These are phyloP conservation scores for Carposina sasakii DNA, from an alignment of 1,140 invertebrate genomes.

Conservation along the genomic window DNA sequence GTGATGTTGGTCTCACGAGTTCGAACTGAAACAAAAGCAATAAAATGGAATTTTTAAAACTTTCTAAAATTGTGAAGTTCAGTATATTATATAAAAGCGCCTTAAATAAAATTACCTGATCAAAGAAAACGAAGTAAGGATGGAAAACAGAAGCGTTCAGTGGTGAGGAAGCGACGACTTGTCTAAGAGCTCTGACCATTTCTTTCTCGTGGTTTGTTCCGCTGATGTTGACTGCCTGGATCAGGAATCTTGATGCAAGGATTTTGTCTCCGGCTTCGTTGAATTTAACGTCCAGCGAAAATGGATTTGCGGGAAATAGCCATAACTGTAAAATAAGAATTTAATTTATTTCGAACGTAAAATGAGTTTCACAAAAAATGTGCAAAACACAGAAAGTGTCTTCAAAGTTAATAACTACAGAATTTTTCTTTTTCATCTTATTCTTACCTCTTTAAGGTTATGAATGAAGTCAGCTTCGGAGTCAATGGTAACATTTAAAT, in stretches of 20 bases:
- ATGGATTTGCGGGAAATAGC: slow-evolving; percentile 81
- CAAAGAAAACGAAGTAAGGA: slow-evolving; percentile 96
- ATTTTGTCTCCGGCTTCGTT: slow-evolving; percentile 83
- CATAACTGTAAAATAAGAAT: slow-evolving; percentile 75
- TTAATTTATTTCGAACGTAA: too few relatives aligned
- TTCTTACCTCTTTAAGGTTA: slow-evolving; percentile 81
- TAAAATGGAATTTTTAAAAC: slow-evolving; percentile 9
- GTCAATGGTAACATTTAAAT: slow-evolving; percentile 82
- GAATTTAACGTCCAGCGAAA: slow-evolving; percentile 89
- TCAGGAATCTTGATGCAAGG: slow-evolving; percentile 87
- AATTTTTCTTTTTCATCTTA: too few relatives aligned
- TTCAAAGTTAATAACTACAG: too few relatives aligned
- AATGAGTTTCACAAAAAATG: too few relatives aligned
- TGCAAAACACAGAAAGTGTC: too few relatives aligned
- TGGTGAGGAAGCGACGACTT: slow-evolving; percentile 84
- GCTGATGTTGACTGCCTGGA: slow-evolving; percentile 91
- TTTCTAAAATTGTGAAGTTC: neutral
- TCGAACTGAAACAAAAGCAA: slow-evolving; percentile 84
- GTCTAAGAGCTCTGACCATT: slow-evolving; percentile 87
- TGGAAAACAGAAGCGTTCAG: slow-evolving; percentile 94
- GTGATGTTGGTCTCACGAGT: slow-evolving; percentile 90
- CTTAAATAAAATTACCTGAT: slow-evolving; percentile 77
- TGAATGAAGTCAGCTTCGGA: slow-evolving; percentile 83
- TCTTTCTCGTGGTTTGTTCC: slow-evolving; percentile 93
- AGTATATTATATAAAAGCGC: neutral